Evolutionary conservation across 2,888 invertebrate species (phyloP), one percentile per base, ranked within the genome.

Genomic region (Tetanocera ferruginea): DNA sequence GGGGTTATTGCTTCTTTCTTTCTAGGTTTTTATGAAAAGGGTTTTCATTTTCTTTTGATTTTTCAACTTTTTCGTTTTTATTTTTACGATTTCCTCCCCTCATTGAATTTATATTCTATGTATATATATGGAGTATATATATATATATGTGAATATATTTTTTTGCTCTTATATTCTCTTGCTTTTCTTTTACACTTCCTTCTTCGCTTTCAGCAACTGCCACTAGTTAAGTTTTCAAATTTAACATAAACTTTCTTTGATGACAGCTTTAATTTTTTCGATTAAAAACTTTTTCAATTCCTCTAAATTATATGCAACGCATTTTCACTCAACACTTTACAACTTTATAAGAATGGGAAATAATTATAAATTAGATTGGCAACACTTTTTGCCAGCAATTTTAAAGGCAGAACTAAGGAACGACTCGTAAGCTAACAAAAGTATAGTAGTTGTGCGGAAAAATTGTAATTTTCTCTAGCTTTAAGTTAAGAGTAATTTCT

Each of bases 261-360:
- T 77, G 80, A 79, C 79, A 80, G 78, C 76, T 78, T 79, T 79
- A 76, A 80, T 78, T 80, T 80, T 76, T 80, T 80, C 76, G 60
- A 69, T 71, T 74, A 74, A 62, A 77, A 75, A 75, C 75, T 75
- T 75, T 75, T 75, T 75, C 75, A 75, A 67, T 75, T 75, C 66
- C 74, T 66, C 52, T 28, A 66, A 75, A 75, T 75, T 52, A 52
- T 52, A 75, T 67, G 55, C 52, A 55, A 67, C 25, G 52, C 64
- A 14, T 64, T 74, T 34, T 66, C 34, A 43, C 55, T 34, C 8
- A 52, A 14, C 28, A 52, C 51, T 70, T 51, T 51, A 34, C 52
- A 55, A 55, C n/a, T n/a, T 55, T 55, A 23, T 23, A 55, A 55
- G 23, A 55, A 55, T 55, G 55, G 23, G 55, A 55, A 19, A 55